Evolutionary conservation across 2,113 vertebrate species (phyloP), one percentile per base, ranked within the genome.

Genomic region (Ceratotherium simum): DNA sequence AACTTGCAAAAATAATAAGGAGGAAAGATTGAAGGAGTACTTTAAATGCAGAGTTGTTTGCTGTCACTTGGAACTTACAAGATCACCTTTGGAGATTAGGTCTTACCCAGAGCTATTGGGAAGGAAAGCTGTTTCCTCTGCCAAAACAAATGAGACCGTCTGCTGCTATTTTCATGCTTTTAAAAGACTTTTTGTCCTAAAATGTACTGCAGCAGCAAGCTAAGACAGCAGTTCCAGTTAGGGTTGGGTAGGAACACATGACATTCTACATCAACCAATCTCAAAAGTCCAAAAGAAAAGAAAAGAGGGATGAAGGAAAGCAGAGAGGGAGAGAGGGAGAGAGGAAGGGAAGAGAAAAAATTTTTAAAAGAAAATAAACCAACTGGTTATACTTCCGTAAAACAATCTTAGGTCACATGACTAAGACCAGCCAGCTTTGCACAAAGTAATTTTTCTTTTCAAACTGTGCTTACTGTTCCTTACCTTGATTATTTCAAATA

Each of bases 121-220:
- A 88, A 62, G 78, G 79, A 95, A 96, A 95, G 56, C 73, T 7
- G 3, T 80, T 93, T 33, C 79, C 56, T 96, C 58, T 91, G 94
- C 92, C 92, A 96, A 97, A 96, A 70, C 90, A 96, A 97, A 96
- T 23, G 27, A 87, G 87, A 62, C 48, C 13, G 33, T 91, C 75
- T 97, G 92, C 93, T 83, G 91, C 79, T 94, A 78, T 82, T 97
- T 92, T 92, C 90, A 88, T 65, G 83, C 86, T 85, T 94, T 90
- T 86, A n/a, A 92, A 96, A 92, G 76, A 60, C 73, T 89, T 96
- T 97, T 92, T 96, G 96, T 92, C 96, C 79, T 87, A 95, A 94
- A 96, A 97, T 64, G 76, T 78, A 82, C 80, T 62, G 95, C 12
- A 83, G 90, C 64, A 82, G 87, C 87, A 92, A 93, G 64, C 94